Evolutionary conservation across 2,113 vertebrate species (phyloP).

Genomic region (Chaetodon auriga): DNA sequence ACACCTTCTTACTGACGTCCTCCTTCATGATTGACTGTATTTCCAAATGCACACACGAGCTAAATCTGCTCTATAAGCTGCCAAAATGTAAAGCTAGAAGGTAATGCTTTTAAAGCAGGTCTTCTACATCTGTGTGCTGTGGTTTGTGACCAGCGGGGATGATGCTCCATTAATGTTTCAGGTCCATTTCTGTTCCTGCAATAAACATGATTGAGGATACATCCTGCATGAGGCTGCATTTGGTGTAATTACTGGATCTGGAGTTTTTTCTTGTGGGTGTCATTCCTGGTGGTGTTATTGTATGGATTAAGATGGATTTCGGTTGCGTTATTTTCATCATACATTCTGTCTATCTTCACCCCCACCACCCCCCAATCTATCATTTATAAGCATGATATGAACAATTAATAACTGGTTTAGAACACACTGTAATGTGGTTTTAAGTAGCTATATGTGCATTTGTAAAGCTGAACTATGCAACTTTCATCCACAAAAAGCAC

Average conservation of each 20-base stretch:
- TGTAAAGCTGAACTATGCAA: background rate
- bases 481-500: background rate
- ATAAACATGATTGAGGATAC: slow-evolving; percentile 58
- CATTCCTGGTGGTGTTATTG: background rate
- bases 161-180: slow-evolving; percentile 68
- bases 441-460: background rate
- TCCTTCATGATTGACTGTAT: background rate
- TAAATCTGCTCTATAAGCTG: background rate
- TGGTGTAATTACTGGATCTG: slow-evolving; percentile 4
- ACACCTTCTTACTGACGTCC: background rate
- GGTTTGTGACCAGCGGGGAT: slow-evolving; percentile 43
- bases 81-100: background rate
- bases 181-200: slow-evolving; percentile 64
- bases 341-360: background rate
- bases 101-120: background rate
- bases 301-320: background rate
- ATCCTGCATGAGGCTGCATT: slow-evolving; percentile 32
- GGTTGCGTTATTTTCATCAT: background rate
- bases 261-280: background rate
- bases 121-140: slow-evolving; percentile 42
- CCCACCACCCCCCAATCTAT: background rate
- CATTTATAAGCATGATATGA: background rate
- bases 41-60: background rate
- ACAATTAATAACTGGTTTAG: background rate
- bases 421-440: background rate